These are phyloP conservation scores for Fregata magnificens DNA, from an alignment of 2,113 vertebrate genomes.

Conservation along the genomic window DNA sequence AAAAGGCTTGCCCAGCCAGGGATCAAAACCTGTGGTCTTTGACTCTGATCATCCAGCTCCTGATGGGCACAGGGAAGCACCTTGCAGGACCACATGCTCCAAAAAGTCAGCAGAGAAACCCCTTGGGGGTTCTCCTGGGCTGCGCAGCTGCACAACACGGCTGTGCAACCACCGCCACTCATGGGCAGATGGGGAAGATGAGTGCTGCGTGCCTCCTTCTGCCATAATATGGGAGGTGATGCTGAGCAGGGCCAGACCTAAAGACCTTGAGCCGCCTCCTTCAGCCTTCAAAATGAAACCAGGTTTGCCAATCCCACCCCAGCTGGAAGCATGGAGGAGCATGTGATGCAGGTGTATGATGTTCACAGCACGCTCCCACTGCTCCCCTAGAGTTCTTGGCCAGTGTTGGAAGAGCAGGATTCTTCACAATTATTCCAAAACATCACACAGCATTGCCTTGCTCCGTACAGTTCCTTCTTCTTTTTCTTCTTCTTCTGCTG, in stretches of 20 bases:
- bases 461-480: neutral
- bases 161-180: neutral
- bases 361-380: neutral
- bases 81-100: neutral
- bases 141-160: neutral
- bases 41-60: neutral
- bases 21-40: neutral
- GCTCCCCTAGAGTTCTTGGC: neutral
- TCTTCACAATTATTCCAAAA: neutral
- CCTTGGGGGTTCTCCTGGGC: neutral
- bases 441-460: neutral
- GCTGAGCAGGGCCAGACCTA: neutral
- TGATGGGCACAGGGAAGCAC: neutral
- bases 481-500: neutral
- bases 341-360: neutral
- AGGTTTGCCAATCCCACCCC: neutral
- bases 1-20: neutral
- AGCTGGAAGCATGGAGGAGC: neutral
- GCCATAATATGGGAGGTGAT: neutral
- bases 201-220: rapidly evolving
- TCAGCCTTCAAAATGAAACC: neutral
- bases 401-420: neutral
- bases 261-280: neutral
- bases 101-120: neutral
- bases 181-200: neutral